Conservation (phyloP, 2,888 invertebrate genomes). For the Peribatodes rhomboidaria region DNA sequence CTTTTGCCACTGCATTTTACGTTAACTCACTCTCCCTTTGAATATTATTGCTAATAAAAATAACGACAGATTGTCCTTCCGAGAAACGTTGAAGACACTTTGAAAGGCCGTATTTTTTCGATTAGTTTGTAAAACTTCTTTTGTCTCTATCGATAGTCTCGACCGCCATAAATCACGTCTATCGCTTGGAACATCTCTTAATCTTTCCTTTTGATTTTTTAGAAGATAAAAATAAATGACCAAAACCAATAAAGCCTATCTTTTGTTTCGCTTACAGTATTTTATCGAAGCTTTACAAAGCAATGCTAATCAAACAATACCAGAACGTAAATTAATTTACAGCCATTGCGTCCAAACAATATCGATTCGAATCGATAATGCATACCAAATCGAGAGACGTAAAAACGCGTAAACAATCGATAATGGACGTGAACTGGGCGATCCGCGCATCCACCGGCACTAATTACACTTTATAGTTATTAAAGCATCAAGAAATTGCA, state of each 20-base stretch:
- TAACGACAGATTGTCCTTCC: conserved; percentile 44
- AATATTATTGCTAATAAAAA: conserved; percentile 41
- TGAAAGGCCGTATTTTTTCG: conserved; percentile 35
- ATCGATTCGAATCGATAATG: conserved; percentile 54
- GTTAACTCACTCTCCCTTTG: conserved; percentile 27
- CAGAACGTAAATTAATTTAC: conserved; percentile 59
- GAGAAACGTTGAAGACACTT: conserved; percentile 39
- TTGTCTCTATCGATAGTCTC: conserved; percentile 35
- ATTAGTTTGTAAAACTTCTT: conserved; percentile 23
- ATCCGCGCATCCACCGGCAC: conserved; percentile 74
- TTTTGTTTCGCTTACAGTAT: conserved; percentile 36
- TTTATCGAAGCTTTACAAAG: conserved; percentile 47
- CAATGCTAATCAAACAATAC: conserved; percentile 66
- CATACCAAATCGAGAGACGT: conserved; percentile 58
- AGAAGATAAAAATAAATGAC: conserved; percentile 24
- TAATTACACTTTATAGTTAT: conserved; percentile 83
- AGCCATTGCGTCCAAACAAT: conserved; percentile 52
- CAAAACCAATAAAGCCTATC: conserved; percentile 25
- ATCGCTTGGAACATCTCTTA: conserved; percentile 34
- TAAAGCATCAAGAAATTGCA: conserved; percentile 78
- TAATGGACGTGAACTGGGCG: conserved; percentile 62
- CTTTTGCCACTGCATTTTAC: conserved; percentile 63
- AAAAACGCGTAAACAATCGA: conserved; percentile 73
- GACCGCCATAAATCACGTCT: conserved; percentile 41
- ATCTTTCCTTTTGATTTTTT: conserved; percentile 27